Conservation (phyloP, 2,888 invertebrate species). For the Plemyria rubiginata region DNA sequence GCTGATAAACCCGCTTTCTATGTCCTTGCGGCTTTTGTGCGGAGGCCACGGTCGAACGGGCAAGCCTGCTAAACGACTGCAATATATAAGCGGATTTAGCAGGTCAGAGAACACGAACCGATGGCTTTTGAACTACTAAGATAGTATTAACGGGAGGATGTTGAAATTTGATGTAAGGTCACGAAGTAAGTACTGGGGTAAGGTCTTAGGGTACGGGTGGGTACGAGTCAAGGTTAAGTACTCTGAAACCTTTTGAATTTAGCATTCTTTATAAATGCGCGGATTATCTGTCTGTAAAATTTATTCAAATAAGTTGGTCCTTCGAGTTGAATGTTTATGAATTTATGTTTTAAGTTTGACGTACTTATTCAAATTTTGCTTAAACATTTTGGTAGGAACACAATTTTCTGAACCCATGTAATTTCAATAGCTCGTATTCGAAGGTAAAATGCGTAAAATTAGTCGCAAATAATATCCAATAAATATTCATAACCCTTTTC, state of each 20-base stretch:
- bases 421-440: slow-evolving; percentile 18
- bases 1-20: slow-evolving; percentile 11
- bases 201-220: slow-evolving; percentile 3
- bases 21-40: slow-evolving; percentile 28
- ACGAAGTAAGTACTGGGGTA: slow-evolving; percentile 6
- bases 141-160: slow-evolving; percentile 40
- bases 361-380: not conserved
- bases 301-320: slow-evolving; percentile 4
- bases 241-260: not conserved
- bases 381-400: slow-evolving; percentile 3
- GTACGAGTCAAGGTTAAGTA: slow-evolving; percentile 3
- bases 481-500: slow-evolving; percentile 25
- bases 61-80: slow-evolving; percentile 48
- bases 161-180: slow-evolving; percentile 32
- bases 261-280: not conserved
- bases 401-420: slow-evolving; percentile 4
- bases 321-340: not conserved
- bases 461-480: slow-evolving; percentile 24
- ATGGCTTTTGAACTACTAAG: slow-evolving; percentile 49
- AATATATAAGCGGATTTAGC: slow-evolving; percentile 57
- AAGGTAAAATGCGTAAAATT: slow-evolving; percentile 30
- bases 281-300: not conserved
- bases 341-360: not conserved
- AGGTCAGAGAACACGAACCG: slow-evolving; percentile 50
- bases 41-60: slow-evolving; percentile 45